Evolutionary conservation across 2,888 invertebrate genomes (phyloP), one percentile per base, ranked within the genome.

Genomic region (Laothoe populi): DNA sequence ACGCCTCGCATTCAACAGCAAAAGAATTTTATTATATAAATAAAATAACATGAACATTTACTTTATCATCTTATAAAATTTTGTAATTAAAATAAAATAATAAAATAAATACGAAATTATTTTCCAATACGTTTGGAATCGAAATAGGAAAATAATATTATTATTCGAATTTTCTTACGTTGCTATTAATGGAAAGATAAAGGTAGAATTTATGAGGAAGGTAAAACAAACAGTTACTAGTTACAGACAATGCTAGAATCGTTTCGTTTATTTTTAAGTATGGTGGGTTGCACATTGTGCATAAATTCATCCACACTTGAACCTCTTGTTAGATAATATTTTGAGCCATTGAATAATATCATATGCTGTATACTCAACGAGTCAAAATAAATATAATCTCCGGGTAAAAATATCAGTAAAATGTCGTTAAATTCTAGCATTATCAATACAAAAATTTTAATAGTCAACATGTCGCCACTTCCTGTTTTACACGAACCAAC

Each of bases 41-140:
- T 62, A 65, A 49, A 38, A 57, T 53, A 63, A 44, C 57, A 46
- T 60, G 48, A 60, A 48, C 23, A 16, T 49, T 35, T 49, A 57
- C 31, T 45, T 63, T 19, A 59, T 21, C 60, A 42, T 53, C 57
- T 46, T 61, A 19, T 57, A 26, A 49, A 58, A 35, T 38, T 42
- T 44, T 53, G 24, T 35, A 45, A 38, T 57, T 58, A 38, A 63
- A 58, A 66, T 60, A 10, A 66, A 38, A 64, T 66, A 66, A 66
- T 64, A 61, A 63, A 57, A 59, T 60, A 61, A 53, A 53, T 53
- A 53, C 35, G 19, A 1, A 53, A 19, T 53, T 53, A 19, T 60
- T 42, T 64, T 62, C 45, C 38, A 59, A 48, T 57, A 63, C 35
- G 57, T 59, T 48, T 65, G 63, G 57, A 64, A 59, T 26, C 57